Evolutionary conservation across 1,140 invertebrate species (phyloP).

Genomic region (Lethrus apterus): DNA sequence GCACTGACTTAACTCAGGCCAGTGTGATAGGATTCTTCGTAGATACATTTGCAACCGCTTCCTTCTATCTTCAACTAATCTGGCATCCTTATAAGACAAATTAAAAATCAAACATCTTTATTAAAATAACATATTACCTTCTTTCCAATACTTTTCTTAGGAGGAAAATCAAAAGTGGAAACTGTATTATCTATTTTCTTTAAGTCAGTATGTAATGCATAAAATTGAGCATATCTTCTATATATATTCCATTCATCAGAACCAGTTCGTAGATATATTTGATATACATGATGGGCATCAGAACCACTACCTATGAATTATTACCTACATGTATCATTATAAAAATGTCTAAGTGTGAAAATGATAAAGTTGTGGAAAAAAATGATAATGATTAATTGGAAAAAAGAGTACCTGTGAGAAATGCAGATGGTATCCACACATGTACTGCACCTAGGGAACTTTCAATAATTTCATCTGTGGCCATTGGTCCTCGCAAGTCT

Average conservation of each 20-base stretch:
- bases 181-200: conserved; percentile 76
- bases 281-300: conserved; percentile 76
- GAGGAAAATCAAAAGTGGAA: conserved; percentile 82
- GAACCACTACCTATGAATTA: conserved; percentile 38
- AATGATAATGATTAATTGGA: neutral
- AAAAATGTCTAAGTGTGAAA: neutral
- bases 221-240: conserved; percentile 83
- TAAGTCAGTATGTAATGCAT: conserved; percentile 69
- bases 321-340: neutral
- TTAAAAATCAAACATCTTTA: neutral
- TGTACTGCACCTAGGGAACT: conserved; percentile 51
- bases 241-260: conserved; percentile 93
- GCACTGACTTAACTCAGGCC: conserved; percentile 59
- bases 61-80: conserved; percentile 72
- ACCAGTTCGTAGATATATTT: conserved; percentile 80
- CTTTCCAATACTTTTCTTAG: conserved; percentile 85
- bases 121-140: conserved; percentile 50
- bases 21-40: conserved; percentile 64
- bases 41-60: conserved; percentile 71
- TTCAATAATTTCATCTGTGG: conserved; percentile 42
- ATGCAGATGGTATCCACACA: conserved; percentile 85
- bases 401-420: conserved; percentile 60
- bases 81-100: conserved; percentile 57
- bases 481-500: conserved; percentile 59
- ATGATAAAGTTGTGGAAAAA: conserved; percentile 1